These are phyloP conservation scores for Hucho hucho DNA, from an alignment of 2,113 vertebrate species.

Conservation along the genomic window DNA sequence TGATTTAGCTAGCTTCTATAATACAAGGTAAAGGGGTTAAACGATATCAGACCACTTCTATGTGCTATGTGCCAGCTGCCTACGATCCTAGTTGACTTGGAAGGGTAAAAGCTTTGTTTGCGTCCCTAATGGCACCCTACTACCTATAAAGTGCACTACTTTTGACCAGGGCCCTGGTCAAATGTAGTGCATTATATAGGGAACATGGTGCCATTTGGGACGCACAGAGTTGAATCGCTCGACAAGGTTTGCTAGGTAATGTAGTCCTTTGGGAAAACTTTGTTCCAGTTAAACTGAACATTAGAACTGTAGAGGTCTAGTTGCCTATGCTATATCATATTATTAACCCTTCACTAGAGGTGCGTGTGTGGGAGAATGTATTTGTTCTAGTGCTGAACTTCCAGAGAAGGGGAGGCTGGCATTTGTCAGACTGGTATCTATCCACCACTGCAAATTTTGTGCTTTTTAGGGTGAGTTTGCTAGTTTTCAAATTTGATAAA, in stretches of 20 bases:
- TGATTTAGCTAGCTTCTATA: conserved; percentile 33
- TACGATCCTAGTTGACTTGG: conserved; percentile 49
- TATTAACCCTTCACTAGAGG: conserved; percentile 67
- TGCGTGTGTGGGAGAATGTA: conserved; percentile 71
- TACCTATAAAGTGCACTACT: too few relatives aligned
- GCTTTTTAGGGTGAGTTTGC: conserved; percentile 67
- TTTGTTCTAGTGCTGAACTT: conserved; percentile 62
- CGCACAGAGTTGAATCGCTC: conserved; percentile 39
- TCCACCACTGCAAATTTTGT: conserved; percentile 58
- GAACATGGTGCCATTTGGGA: too few relatives aligned
- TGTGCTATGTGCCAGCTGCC: conserved; percentile 70
- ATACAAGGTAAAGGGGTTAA: conserved; percentile 41
- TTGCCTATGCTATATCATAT: conserved; percentile 65
- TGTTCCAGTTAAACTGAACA: conserved; percentile 64
- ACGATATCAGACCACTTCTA: conserved; percentile 51
- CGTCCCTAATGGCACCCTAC: too few relatives aligned
- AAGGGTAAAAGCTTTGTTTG: conserved; percentile 45
- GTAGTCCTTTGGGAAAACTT: conserved; percentile 52
- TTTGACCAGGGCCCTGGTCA: too few relatives aligned
- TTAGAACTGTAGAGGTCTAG: conserved; percentile 63
- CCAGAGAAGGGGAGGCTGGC: conserved; percentile 22
- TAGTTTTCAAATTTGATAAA: conserved; percentile 26
- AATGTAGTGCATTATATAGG: too few relatives aligned
- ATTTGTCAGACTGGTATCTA: conserved; percentile 55
- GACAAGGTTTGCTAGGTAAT: conserved; percentile 50